A percentile compares a stretch with the other conserved stretches of the same genome.
These are phyloP conservation scores for Drosophila kepulauana DNA, from an alignment of 1,140 invertebrate species.

Conservation along the genomic window DNA sequence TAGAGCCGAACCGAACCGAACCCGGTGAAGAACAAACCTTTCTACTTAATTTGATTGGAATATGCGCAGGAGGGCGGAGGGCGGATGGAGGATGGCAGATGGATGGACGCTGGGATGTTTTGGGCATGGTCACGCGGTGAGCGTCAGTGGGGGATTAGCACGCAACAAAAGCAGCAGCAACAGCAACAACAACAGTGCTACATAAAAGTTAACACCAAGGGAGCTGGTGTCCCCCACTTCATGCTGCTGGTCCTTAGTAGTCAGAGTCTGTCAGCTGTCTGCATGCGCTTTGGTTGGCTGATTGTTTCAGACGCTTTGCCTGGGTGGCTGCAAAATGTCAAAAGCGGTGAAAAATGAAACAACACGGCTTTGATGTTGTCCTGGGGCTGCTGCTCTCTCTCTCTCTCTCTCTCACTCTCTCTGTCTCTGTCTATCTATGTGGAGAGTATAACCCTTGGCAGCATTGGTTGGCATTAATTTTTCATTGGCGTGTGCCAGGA, in stretches of 20 bases:
- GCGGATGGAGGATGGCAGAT: constrained; percentile 14
- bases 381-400: constrained; percentile 35
- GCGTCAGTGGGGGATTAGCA: constrained; percentile 65
- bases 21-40: constrained; percentile 51
- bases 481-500: constrained; percentile 75
- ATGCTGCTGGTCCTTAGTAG: background rate
- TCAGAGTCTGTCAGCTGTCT: constrained; percentile 64
- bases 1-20: constrained; percentile 13
- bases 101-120: constrained; percentile 7
- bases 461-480: constrained; percentile 70
- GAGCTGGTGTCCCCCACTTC: background rate
- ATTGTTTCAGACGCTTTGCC: constrained; percentile 70
- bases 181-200: constrained; percentile 15
- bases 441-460: constrained; percentile 34
- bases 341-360: constrained; percentile 83
- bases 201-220: constrained; percentile 41
- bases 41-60: constrained; percentile 81
- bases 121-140: constrained; percentile 49
- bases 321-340: constrained; percentile 78
- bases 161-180: constrained; percentile 25
- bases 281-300: constrained; percentile 75
- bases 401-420: background rate
- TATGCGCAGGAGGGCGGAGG: constrained; percentile 61
- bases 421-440: no score
- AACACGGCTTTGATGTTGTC: constrained; percentile 69